Base-by-base conservation (phyloP, 2,113 vertebrate species). In the Opisthocomus hoazin region DNA sequence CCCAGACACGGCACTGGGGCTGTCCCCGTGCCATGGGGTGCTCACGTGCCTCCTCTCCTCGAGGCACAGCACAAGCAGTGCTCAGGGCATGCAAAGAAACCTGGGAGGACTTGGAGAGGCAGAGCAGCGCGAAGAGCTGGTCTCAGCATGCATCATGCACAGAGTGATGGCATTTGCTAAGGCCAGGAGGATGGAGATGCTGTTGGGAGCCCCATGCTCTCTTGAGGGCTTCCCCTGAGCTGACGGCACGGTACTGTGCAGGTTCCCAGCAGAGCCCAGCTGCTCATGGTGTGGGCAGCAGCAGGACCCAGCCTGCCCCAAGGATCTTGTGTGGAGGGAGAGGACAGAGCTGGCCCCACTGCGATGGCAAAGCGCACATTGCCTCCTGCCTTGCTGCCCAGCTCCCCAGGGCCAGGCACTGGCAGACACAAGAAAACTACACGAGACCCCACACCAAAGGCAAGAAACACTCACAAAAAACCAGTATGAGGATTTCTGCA, bases 201-300 rank as follows among this genome's bases (percentile, higher is more conserved):
- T 39, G 18, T 4, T 82, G 65, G 53, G 51, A 88, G n/a, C 32
- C 43, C 23, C 1, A 1, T 30, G 37, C 14, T 80, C 68, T 66
- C 53, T 61, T 17, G 15, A 58, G 34, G 21, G 22, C 50, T 71
- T 65, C 37, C 45, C 39, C 39, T 13, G 18, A 48, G 66, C 57
- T 53, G 29, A 19, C 0, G 1, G 32, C 1, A 1, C 16, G 50
- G 50, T 39, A 37, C 63, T 51, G 77, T 18, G 27, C 56, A 56
- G 53, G n/a, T 27, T 63, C 37, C 21, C 39, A 63, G 39, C 34
- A 69, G 24, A 76, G 36, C 46, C 8, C 10, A 45, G 71, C 30
- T 54, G n/a, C 20, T 32, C 20, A 26, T 1, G 1, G 51, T 20
- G 20, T 20, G 21, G 39, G 56, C 57, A 91, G 61, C 84, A 37